Percentiles rank a stretch among this genome's conserved stretches.
These are phyloP conservation scores for Seira ritae DNA, from an alignment of 2,888 invertebrate genomes.

Conservation along the genomic window DNA sequence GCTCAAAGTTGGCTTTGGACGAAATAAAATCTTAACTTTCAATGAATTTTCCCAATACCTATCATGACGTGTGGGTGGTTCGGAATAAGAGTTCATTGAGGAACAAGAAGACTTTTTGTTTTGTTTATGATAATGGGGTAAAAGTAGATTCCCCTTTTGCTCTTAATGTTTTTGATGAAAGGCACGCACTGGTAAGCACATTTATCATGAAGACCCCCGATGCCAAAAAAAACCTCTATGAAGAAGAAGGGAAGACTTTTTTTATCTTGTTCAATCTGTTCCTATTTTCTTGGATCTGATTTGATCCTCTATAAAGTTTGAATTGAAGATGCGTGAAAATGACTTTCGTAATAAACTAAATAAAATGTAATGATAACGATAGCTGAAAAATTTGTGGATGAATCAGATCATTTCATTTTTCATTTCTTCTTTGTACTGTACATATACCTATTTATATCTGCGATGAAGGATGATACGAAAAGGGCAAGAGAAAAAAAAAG, in stretches of 20 bases:
- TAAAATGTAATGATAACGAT: neutral
- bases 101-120: neutral
- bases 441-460: no score
- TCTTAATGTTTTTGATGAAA: neutral
- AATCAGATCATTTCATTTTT: constrained; percentile 7
- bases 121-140: neutral
- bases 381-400: neutral
- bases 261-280: neutral
- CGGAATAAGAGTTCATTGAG: neutral
- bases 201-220: neutral
- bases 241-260: neutral
- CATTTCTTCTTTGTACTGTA: neutral
- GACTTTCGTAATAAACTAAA: neutral
- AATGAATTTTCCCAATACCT: no score
- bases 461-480: neutral
- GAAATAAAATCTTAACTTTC: no score
- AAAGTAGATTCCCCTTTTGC: neutral
- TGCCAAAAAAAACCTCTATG: neutral
- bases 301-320: neutral
- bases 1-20: no score
- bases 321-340: constrained; percentile 11
- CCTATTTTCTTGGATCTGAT: neutral
- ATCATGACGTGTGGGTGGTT: neutral
- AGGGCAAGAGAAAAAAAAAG: neutral
- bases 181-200: neutral